Evolutionary conservation across 2,797 vertebrate genomes (phyloP).

Genomic region (Lagodon rhomboides): DNA sequence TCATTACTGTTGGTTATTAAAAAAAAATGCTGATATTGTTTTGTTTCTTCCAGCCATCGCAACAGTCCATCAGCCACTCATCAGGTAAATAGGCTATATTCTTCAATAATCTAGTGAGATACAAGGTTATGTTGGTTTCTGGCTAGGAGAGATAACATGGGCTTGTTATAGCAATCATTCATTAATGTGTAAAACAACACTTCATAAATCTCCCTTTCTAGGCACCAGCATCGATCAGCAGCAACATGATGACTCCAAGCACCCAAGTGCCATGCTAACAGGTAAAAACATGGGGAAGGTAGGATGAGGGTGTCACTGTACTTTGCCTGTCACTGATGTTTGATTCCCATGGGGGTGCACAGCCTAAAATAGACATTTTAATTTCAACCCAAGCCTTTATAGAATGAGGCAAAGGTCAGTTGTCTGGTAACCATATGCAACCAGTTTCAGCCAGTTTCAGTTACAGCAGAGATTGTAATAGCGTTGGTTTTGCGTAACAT

Average conservation of each 20-base stretch:
- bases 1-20: not conserved
- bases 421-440: not conserved
- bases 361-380: not conserved
- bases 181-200: not conserved
- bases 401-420: not conserved
- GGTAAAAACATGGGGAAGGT: constrained; percentile 41
- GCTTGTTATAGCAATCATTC: not conserved
- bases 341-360: not conserved
- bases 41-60: constrained; percentile 22
- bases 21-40: not conserved
- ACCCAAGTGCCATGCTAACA: constrained; percentile 67
- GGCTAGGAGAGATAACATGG: not conserved
- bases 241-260: fast-evolving
- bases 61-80: fast-evolving
- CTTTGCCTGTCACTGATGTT: not conserved
- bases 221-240: not conserved
- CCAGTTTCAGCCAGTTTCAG: not conserved
- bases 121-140: not conserved
- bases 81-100: constrained; percentile 38
- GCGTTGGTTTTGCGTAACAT: not conserved
- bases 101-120: not conserved
- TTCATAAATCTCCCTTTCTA: constrained; percentile 12
- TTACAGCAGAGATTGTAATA: not conserved
- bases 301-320: not conserved
- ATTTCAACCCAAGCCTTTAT: not conserved